Evolutionary conservation across 2,888 invertebrate species (phyloP), one percentile per base, ranked within the genome.

Genomic region (Cancer borealis): DNA sequence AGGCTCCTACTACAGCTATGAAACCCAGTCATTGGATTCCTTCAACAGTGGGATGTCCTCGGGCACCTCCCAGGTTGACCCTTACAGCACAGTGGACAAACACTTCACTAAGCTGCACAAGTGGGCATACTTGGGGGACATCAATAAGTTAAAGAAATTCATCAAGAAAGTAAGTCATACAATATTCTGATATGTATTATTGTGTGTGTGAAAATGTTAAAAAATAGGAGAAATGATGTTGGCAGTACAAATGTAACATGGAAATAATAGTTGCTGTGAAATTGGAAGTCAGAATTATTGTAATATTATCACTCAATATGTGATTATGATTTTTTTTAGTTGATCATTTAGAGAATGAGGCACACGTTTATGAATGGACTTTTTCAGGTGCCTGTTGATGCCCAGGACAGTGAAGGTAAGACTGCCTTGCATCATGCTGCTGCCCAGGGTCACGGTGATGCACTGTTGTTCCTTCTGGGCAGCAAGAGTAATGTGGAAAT

Each of bases 71-170:
- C 73, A 79, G 26, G n/a, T 91, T 47, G 93, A 95, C 60, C 93
- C 94, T 17, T 90, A 60, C 46, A 92, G 89, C 45, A 92, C 91
- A n/a, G 60, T 89, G 14, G 95, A 95, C 66, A 93, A 92, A 45
- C 73, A 84, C 26, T 95, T 93, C 66, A 95, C 95, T 14, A 95
- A 95, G 89, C 94, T 95, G 21, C 95, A 95, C 89, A 95, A 94
- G 47, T 95, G 95, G 95, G 95, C 94, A 26, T 91, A 73, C 60
- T 30, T 94, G 17, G 95, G 95, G 0, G 95, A 95, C 79, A 73
- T 60, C 8, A 66, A 60, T 3, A 95, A 95, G 60, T 92, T 95
- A 5, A 95, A 94, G 60, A 95, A 95, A 30, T 94, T 92, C 87
- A 92, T 95, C 10, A 92, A 91, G 26, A 95, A 95, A 93, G 95